These are phyloP conservation scores for Holacanthella duospinosa DNA, from an alignment of 2,888 invertebrate species.

Conservation along the genomic window DNA sequence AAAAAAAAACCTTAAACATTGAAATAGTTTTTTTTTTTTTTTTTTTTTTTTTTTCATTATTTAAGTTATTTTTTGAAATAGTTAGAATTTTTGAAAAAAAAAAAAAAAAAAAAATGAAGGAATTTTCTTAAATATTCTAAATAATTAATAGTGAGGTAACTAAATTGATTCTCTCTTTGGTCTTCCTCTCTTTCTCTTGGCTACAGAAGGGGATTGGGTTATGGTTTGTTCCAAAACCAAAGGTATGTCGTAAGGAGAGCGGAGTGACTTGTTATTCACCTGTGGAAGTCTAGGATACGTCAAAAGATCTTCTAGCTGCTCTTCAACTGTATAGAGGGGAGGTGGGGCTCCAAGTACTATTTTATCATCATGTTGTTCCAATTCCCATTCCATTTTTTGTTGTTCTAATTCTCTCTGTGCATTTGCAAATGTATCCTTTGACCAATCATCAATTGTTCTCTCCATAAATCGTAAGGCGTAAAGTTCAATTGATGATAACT, in stretches of 20 bases:
- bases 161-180: too few species aligned
- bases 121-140: too few species aligned
- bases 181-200: too few species aligned
- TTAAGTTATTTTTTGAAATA: neutral
- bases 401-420: conserved; percentile 80
- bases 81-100: too few species aligned
- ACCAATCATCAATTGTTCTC: conserved; percentile 63
- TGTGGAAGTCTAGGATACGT: neutral
- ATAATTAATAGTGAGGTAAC: too few species aligned
- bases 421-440: conserved; percentile 71
- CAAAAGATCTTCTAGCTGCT: neutral
- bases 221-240: too few species aligned
- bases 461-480: conserved; percentile 93
- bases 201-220: too few species aligned
- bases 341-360: neutral
- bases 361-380: conserved; percentile 49
- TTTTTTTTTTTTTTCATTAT: neutral
- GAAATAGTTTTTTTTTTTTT: neutral
- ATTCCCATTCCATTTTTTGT: conserved; percentile 78
- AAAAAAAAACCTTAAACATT: neutral
- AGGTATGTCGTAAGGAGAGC: too few species aligned
- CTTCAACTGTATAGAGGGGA: neutral
- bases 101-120: too few species aligned
- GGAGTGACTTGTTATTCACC: neutral
- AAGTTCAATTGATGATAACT: conserved; percentile 87